Conservation (phyloP, 2,113 vertebrate species). For the Genyomyrus donnyi region DNA sequence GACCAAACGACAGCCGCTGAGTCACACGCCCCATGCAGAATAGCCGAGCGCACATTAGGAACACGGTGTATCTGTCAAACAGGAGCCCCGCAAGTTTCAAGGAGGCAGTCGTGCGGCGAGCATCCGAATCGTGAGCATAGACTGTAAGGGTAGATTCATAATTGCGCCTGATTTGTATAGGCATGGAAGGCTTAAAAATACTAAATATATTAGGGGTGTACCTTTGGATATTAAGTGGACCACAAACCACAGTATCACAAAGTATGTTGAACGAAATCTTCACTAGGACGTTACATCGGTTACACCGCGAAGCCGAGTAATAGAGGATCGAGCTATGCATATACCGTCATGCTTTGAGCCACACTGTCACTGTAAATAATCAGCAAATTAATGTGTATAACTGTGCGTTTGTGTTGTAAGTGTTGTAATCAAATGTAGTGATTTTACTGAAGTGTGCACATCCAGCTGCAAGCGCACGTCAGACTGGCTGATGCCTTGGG, state of each 20-base stretch:
- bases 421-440: neutral
- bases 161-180: neutral
- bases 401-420: neutral
- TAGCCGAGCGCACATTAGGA: neutral
- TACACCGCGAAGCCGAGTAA: neutral
- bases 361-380: neutral
- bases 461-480: too few species aligned
- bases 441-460: neutral
- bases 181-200: neutral
- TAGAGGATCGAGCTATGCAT: too few species aligned
- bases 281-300: neutral
- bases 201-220: neutral
- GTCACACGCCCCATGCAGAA: neutral
- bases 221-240: neutral
- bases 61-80: neutral
- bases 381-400: neutral
- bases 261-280: neutral
- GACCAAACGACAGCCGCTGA: neutral
- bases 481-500: too few species aligned
- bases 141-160: neutral
- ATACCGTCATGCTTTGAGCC: too few species aligned
- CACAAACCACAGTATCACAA: neutral
- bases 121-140: neutral
- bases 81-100: neutral
- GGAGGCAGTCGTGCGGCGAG: neutral